Percentiles rank a stretch among this genome's conserved stretches.
Evolutionary conservation across 1,140 invertebrate species (phyloP).

Genomic region (Drosophila bifasciata): DNA sequence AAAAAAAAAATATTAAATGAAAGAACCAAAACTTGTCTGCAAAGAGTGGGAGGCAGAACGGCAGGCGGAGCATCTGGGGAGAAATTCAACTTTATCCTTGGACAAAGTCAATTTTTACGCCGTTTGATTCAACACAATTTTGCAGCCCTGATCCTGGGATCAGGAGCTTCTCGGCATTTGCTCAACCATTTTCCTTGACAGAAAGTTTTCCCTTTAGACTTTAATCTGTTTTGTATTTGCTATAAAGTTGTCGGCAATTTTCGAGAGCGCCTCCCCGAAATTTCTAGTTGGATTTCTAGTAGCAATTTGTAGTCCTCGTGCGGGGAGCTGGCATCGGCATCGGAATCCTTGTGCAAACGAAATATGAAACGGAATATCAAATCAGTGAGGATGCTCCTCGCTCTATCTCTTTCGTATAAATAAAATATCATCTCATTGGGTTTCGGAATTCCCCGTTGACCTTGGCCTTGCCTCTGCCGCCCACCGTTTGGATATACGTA

Average conservation of each 20-base stretch:
- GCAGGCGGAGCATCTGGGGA: slow-evolving; percentile 24
- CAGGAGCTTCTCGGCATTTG: neutral
- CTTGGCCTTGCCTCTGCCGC: slow-evolving; percentile 60
- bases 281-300: slow-evolving; percentile 5
- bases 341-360: slow-evolving; percentile 19
- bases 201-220: slow-evolving; percentile 54
- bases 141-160: too few relatives aligned
- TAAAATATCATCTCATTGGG: slow-evolving; percentile 64
- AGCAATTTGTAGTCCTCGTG: slow-evolving; percentile 28
- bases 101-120: slow-evolving; percentile 66
- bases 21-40: slow-evolving; percentile 23
- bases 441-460: slow-evolving; percentile 66
- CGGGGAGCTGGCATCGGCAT: slow-evolving; percentile 3
- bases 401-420: slow-evolving; percentile 42
- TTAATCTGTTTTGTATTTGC: slow-evolving; percentile 71
- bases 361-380: slow-evolving; percentile 49
- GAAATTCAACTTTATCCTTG: slow-evolving; percentile 42
- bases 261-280: slow-evolving; percentile 8
- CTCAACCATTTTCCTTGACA: neutral
- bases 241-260: slow-evolving; percentile 38
- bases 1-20: slow-evolving; percentile 14
- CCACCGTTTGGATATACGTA: slow-evolving; percentile 31
- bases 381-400: neutral
- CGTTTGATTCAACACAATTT: slow-evolving; percentile 73
- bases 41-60: slow-evolving; percentile 44